Evolutionary conservation across 2,888 invertebrate genomes (phyloP).

Genomic region (Agrochola circellaris): DNA sequence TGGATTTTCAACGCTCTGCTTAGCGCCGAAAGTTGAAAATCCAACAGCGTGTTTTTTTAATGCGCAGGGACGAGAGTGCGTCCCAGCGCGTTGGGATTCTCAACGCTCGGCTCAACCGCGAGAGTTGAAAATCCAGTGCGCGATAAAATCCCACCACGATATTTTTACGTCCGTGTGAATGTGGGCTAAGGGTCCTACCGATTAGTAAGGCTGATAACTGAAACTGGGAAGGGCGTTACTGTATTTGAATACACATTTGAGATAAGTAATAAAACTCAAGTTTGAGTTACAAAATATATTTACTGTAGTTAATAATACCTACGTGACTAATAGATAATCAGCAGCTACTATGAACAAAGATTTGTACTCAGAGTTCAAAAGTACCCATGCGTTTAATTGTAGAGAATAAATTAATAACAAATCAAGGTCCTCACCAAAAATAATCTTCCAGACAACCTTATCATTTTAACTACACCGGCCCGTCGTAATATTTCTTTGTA

Average conservation of each 20-base stretch:
- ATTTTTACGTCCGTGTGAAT: too few relatives aligned
- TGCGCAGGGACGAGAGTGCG: too few relatives aligned
- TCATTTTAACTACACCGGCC: neutral
- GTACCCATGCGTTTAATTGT: conserved; percentile 38
- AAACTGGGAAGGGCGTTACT: neutral
- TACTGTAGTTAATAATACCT: conserved; percentile 68
- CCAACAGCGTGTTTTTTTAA: too few relatives aligned
- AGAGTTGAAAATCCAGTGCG: too few relatives aligned
- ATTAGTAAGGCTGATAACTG: neutral
- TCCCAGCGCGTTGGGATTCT: too few relatives aligned
- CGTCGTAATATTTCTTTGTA: conserved; percentile 16
- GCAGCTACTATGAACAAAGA: conserved; percentile 61
- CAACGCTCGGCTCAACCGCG: too few relatives aligned
- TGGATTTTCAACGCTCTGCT: too few relatives aligned
- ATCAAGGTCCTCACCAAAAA: conserved; percentile 36
- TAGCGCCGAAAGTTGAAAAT: too few relatives aligned
- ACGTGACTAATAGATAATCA: conserved; percentile 58
- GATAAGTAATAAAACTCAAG: conserved; percentile 32
- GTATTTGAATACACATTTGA: neutral
- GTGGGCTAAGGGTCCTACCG: neutral
- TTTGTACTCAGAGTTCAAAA: conserved; percentile 67
- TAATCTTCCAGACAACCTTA: conserved; percentile 14
- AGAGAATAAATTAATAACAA: conserved; percentile 64
- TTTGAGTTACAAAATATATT: conserved; percentile 71
- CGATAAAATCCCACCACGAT: too few relatives aligned